Evolutionary conservation across 1,140 invertebrate genomes (phyloP).

Genomic region (Drosophila tropicalis): DNA sequence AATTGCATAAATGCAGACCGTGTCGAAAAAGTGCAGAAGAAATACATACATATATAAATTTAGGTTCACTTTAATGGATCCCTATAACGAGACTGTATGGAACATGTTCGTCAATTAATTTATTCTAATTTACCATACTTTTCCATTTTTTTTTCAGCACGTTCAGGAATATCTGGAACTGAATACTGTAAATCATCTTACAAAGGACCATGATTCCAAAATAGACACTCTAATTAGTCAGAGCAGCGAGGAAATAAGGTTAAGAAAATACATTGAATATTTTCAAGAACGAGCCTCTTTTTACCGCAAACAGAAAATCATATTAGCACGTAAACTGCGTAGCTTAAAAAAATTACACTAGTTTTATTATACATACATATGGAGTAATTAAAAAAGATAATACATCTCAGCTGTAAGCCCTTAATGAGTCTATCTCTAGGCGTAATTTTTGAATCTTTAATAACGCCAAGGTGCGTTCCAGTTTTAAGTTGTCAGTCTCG

Average conservation of each 20-base stretch:
- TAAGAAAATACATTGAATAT: background rate
- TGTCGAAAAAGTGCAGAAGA: no score
- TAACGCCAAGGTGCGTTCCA: constrained; percentile 36
- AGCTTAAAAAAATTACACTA: background rate
- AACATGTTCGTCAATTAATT: background rate
- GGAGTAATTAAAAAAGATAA: background rate
- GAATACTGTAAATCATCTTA: background rate
- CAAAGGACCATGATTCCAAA: background rate
- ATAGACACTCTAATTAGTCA: background rate
- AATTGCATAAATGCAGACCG: no score
- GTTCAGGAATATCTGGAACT: background rate
- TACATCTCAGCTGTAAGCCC: constrained; percentile 16
- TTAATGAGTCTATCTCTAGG: constrained; percentile 42
- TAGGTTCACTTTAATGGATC: background rate
- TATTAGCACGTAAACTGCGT: background rate
- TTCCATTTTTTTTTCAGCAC: background rate
- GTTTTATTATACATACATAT: background rate
- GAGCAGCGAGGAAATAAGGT: background rate
- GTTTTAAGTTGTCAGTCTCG: constrained; percentile 45
- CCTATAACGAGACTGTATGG: background rate
- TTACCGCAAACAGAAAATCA: background rate
- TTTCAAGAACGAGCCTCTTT: background rate
- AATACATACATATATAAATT: no score
- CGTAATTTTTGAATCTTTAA: constrained; percentile 39
- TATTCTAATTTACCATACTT: background rate